Conservation (phyloP, 2,113 vertebrate species). For the Syrmaticus mikado region DNA sequence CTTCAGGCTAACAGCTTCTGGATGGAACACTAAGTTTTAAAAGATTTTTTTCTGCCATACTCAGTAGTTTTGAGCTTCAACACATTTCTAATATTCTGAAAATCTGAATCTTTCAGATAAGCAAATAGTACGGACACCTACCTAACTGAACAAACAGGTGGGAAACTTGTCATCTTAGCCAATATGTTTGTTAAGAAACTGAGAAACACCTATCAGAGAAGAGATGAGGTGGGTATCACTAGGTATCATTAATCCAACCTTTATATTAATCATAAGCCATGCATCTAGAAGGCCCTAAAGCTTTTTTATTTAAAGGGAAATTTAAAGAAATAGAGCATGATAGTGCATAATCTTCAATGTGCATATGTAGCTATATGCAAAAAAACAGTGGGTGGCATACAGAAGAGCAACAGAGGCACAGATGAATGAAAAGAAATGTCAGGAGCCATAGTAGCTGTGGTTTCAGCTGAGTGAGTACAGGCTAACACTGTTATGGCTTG, state of each 20-base stretch:
- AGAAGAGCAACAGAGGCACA: constrained; percentile 12
- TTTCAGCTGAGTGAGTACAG: constrained; percentile 41
- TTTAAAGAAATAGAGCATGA: constrained; percentile 11
- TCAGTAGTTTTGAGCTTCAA: not conserved
- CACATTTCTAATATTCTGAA: not conserved
- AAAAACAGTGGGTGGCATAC: constrained; percentile 1
- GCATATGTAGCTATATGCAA: constrained; percentile 9
- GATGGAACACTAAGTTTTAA: not conserved
- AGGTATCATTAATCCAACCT: not conserved
- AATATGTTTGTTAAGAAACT: not conserved
- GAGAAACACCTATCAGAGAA: not conserved
- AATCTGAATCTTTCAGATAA: not conserved
- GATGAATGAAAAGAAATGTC: constrained; percentile 43
- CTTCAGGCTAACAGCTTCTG: not conserved
- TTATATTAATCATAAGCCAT: not conserved
- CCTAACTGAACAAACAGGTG: not conserved
- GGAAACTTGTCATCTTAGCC: not conserved
- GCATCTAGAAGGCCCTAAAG: not conserved
- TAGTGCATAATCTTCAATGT: constrained; percentile 5
- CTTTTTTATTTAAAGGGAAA: not conserved
- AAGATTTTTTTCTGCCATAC: not conserved
- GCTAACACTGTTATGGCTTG: constrained; percentile 25
- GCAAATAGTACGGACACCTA: not conserved
- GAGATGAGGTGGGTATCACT: not conserved
- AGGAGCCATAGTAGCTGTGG: not conserved